Evolutionary conservation across 1,140 invertebrate species (phyloP).

Genomic region (Anagrus nilaparvatae): DNA sequence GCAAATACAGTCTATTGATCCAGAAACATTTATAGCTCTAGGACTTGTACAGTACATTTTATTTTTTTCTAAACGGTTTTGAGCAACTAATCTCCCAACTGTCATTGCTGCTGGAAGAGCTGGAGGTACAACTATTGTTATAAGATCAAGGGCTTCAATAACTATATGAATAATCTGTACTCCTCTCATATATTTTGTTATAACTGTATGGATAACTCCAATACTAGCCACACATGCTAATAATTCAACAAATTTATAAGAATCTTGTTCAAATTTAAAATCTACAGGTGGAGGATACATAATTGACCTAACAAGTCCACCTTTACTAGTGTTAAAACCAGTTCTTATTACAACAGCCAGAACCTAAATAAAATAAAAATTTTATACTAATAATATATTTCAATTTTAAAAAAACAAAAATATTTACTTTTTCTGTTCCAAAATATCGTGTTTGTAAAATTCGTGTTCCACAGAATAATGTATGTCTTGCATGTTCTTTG

Average conservation of each 20-base stretch:
- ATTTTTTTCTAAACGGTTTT: constrained; percentile 64
- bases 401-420: background rate
- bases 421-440: constrained; percentile 54
- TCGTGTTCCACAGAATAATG: constrained; percentile 87
- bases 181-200: constrained; percentile 47
- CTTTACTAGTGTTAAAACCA: constrained; percentile 83
- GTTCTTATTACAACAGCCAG: constrained; percentile 74
- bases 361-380: constrained; percentile 49
- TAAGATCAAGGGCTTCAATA: constrained; percentile 67
- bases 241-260: constrained; percentile 71
- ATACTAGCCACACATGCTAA: constrained; percentile 53
- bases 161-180: constrained; percentile 26
- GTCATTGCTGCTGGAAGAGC: constrained; percentile 93
- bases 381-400: too few relatives aligned
- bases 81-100: constrained; percentile 72
- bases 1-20: constrained; percentile 84
- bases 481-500: constrained; percentile 81
- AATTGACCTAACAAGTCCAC: constrained; percentile 79
- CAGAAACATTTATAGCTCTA: constrained; percentile 74
- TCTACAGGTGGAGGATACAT: constrained; percentile 84
- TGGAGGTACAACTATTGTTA: constrained; percentile 91
- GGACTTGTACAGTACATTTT: constrained; percentile 87
- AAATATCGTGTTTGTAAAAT: constrained; percentile 93
- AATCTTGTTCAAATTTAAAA: constrained; percentile 85
- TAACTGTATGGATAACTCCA: constrained; percentile 62